A percentile compares a stretch with the other conserved stretches of the same genome.
Evolutionary conservation across 2,113 vertebrate species (phyloP).

Genomic region (Pholis gunnellus): DNA sequence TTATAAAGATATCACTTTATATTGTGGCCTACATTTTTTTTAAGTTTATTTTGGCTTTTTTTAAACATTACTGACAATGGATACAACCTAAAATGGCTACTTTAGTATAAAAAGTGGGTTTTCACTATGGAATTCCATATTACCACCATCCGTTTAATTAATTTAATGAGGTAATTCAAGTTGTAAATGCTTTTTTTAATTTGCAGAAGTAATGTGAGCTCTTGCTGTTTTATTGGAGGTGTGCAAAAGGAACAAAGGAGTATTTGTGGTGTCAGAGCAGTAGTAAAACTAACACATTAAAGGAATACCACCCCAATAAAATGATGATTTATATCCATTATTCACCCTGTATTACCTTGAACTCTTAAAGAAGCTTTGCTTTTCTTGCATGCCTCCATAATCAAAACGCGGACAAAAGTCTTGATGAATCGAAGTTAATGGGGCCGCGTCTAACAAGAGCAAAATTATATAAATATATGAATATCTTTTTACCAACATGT

Average conservation of each 20-base stretch:
- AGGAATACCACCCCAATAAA: not conserved
- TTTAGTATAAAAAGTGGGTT: not conserved
- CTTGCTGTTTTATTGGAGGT: not conserved
- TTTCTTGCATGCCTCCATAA: not conserved
- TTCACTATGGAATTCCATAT: not conserved
- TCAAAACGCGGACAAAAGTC: not conserved
- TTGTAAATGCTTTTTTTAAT: not conserved
- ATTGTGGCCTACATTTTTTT: not conserved
- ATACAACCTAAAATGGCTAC: not conserved
- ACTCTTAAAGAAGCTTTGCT: not conserved
- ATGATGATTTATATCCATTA: not conserved
- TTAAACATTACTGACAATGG: not conserved
- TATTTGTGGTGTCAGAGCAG: not conserved
- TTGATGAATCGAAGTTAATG: not conserved
- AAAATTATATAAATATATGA: not conserved
- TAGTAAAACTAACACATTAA: not conserved
- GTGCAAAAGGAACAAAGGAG: not conserved
- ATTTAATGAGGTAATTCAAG: not conserved
- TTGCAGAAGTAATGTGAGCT: not conserved
- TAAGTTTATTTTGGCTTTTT: not conserved
- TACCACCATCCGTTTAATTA: conserved; percentile 17
- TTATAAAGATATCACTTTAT: not conserved
- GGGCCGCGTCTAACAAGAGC: not conserved
- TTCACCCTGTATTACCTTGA: not conserved
- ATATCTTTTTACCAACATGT: not conserved